These are phyloP conservation scores for Microvelia longipes DNA, from an alignment of 1,140 invertebrate species.

Conservation along the genomic window DNA sequence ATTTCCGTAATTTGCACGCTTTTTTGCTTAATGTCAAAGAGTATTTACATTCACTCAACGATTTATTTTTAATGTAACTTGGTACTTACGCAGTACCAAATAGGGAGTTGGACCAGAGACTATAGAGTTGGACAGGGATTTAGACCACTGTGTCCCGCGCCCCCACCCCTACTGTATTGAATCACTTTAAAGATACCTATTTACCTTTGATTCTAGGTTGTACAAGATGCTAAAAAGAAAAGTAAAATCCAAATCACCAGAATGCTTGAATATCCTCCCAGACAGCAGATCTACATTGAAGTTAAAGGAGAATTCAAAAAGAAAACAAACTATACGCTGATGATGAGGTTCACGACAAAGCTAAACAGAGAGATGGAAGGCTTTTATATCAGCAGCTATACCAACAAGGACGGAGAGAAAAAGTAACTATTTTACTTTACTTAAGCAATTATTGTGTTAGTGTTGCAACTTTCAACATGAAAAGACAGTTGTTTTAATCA, in stretches of 20 bases:
- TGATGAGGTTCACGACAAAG: conserved; percentile 63
- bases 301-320: conserved; percentile 59
- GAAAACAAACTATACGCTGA: conserved; percentile 67
- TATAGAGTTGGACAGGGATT: not conserved
- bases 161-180: not conserved
- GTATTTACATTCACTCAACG: no score
- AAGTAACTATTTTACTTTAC: conserved; percentile 47
- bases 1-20: no score
- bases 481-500: no score
- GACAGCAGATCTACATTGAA: conserved; percentile 76
- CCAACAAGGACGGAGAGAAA: conserved; percentile 50
- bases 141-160: no score
- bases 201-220: conserved; percentile 27
- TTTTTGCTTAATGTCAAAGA: no score
- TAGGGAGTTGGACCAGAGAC: no score
- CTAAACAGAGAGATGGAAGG: conserved; percentile 68
- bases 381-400: conserved; percentile 83
- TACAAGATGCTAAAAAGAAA: conserved; percentile 48
- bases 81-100: no score
- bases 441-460: no score
- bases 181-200: not conserved
- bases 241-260: conserved; percentile 52
- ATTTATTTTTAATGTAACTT: no score
- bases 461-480: no score
- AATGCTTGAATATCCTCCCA: conserved; percentile 59